These are phyloP conservation scores for Allygus modestus DNA, from an alignment of 2,888 invertebrate species.

Conservation along the genomic window DNA sequence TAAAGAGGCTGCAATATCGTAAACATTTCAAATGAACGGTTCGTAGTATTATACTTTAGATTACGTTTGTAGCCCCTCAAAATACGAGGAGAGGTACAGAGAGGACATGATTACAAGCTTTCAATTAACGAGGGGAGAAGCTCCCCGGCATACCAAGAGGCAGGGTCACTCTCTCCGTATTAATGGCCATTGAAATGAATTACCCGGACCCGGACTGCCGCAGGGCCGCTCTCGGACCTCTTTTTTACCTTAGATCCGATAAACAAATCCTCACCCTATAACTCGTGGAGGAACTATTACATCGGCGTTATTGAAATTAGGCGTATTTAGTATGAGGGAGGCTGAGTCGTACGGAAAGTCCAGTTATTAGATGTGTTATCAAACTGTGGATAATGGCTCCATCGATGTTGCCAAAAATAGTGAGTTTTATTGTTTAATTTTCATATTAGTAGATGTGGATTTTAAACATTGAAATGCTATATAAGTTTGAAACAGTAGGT, in stretches of 20 bases:
- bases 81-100: background rate
- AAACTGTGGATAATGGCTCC: too few species aligned
- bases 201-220: slow-evolving; percentile 40
- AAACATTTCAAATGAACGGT: background rate
- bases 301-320: background rate
- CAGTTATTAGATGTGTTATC: too few species aligned
- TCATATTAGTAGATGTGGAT: too few species aligned
- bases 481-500: too few species aligned
- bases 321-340: too few species aligned
- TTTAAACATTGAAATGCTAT: too few species aligned
- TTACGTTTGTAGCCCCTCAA: background rate
- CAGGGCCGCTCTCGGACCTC: slow-evolving; percentile 13
- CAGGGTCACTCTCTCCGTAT: slow-evolving; percentile 7
- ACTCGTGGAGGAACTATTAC: background rate
- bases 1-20: too few species aligned
- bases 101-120: slow-evolving; percentile 30
- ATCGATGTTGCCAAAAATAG: too few species aligned
- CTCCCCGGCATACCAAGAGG: slow-evolving; percentile 15
- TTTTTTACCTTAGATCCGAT: slow-evolving; percentile 29
- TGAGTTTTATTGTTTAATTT: too few species aligned
- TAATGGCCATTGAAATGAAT: slow-evolving; percentile 53
- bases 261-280: slow-evolving; percentile 43
- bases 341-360: too few species aligned
- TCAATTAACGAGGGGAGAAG: slow-evolving; percentile 13
- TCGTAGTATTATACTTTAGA: background rate